Conservation (phyloP, 2,797 vertebrate species). For the Gorsachius magnificus region DNA sequence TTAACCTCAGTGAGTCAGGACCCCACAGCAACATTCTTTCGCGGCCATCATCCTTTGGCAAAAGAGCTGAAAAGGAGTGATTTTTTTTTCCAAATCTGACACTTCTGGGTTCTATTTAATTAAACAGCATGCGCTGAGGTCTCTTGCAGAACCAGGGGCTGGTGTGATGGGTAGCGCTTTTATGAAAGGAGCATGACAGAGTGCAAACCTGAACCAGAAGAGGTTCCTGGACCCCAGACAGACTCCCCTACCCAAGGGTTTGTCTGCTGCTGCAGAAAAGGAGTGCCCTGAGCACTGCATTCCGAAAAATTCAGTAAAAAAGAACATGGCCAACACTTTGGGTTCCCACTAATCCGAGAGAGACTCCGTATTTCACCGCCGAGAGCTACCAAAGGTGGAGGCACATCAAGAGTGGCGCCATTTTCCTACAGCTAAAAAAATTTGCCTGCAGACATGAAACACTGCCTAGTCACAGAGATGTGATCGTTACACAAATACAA, state of each 20-base stretch:
- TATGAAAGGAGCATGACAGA: not conserved
- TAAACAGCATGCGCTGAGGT: not conserved
- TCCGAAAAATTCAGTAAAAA: not conserved
- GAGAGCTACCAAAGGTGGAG: not conserved
- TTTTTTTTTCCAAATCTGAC: not conserved
- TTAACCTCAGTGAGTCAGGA: not conserved
- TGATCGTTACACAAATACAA: not conserved
- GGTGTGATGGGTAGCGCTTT: not conserved
- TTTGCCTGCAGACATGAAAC: not conserved
- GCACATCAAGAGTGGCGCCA: not conserved
- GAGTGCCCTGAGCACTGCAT: not conserved
- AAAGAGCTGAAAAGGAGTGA: not conserved
- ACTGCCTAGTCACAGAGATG: accelerated
- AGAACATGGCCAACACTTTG: not conserved
- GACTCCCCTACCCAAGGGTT: not conserved
- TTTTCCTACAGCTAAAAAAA: not conserved
- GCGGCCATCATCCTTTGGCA: not conserved
- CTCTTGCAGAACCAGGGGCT: not conserved
- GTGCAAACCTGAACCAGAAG: not conserved
- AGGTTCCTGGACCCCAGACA: not conserved
- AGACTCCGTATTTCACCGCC: not conserved
- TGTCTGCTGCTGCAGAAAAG: not conserved
- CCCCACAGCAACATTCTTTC: not conserved
- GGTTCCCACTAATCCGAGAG: not conserved
- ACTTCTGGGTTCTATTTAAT: not conserved